These are phyloP conservation scores for Drosophila sordidula DNA, from an alignment of 2,888 invertebrate genomes.

Conservation along the genomic window DNA sequence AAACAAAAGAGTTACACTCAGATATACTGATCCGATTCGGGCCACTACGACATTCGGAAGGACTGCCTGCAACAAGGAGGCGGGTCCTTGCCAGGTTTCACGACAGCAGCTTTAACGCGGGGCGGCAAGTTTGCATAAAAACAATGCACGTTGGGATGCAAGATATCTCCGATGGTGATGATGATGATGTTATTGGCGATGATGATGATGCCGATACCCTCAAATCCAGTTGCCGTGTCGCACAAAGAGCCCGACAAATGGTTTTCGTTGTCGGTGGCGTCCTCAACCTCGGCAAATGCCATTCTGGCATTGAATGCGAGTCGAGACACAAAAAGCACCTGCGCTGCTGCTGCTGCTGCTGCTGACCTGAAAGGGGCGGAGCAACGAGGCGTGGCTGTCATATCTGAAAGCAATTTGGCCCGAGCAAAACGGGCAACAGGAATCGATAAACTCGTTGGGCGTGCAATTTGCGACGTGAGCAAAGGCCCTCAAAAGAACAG, in stretches of 20 bases:
- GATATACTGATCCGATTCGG: too few relatives aligned
- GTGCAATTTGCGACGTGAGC: constrained; percentile 72
- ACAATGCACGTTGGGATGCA: neutral
- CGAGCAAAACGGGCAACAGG: constrained; percentile 66
- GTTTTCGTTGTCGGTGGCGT: constrained; percentile 40
- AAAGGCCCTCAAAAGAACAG: constrained; percentile 47
- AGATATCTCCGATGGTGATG: constrained; percentile 3
- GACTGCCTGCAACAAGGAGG: neutral
- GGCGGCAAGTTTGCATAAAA: neutral
- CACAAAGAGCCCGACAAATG: constrained; percentile 37
- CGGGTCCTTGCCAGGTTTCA: neutral
- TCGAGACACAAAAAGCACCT: constrained; percentile 34
- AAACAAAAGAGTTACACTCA: too few relatives aligned
- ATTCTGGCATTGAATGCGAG: constrained; percentile 57
- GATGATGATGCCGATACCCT: constrained; percentile 11
- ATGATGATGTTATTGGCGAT: neutral
- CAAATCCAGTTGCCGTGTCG: constrained; percentile 22
- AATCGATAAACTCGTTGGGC: constrained; percentile 80
- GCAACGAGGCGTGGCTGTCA: constrained; percentile 65
- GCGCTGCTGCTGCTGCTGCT: constrained; percentile 22
- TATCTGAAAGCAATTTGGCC: constrained; percentile 79
- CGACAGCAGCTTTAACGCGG: neutral
- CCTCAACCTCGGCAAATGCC: constrained; percentile 52
- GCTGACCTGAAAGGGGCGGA: constrained; percentile 74
- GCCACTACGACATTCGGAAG: too few relatives aligned